A percentile compares a stretch with the other conserved stretches of the same genome.
Evolutionary conservation across 2,113 vertebrate species (phyloP).

Genomic region (Clarias batrachus): DNA sequence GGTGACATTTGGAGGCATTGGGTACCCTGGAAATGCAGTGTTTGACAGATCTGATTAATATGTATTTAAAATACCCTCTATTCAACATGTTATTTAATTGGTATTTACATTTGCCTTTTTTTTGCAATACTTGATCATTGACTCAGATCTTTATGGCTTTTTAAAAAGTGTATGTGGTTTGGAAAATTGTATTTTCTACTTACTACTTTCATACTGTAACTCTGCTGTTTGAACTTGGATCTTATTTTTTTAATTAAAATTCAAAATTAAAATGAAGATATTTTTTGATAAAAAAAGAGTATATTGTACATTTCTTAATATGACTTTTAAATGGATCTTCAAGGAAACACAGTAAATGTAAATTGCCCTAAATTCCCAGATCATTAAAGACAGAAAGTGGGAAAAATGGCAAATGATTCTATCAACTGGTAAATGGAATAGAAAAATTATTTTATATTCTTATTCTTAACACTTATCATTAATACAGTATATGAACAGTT

Average conservation of each 20-base stretch:
- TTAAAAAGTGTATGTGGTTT: neutral
- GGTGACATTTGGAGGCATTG: slow-evolving; percentile 83
- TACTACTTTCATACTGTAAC: neutral
- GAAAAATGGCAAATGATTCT: neutral
- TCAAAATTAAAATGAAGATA: neutral
- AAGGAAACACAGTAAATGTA: neutral
- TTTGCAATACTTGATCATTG: neutral
- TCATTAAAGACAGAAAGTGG: neutral
- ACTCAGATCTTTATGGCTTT: neutral
- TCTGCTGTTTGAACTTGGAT: neutral
- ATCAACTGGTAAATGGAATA: neutral
- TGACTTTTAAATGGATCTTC: neutral
- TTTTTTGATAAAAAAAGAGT: neutral
- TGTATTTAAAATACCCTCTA: neutral
- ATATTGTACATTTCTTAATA: neutral
- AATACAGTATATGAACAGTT: neutral
- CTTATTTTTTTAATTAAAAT: neutral
- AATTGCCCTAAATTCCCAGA: neutral
- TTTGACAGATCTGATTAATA: neutral
- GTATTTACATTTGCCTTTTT: neutral
- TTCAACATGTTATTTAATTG: neutral
- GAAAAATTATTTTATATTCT: neutral
- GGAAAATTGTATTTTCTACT: neutral
- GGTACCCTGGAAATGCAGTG: slow-evolving; percentile 70
- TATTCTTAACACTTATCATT: neutral